These are phyloP conservation scores for Martes martes DNA, from an alignment of 2,113 vertebrate species.

Conservation along the genomic window DNA sequence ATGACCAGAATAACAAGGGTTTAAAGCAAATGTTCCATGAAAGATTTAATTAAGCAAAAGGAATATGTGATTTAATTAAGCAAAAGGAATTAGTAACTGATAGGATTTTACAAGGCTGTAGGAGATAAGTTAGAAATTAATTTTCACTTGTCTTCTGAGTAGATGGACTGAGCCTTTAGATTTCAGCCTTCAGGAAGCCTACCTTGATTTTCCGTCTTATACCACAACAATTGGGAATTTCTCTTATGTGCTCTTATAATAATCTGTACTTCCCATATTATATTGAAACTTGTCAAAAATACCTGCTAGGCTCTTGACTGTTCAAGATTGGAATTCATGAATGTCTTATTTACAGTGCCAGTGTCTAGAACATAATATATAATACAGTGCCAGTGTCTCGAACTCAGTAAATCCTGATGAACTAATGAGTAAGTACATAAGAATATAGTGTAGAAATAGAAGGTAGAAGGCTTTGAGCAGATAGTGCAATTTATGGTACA, in stretches of 20 bases:
- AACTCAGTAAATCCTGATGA: neutral
- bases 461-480: neutral
- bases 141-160: neutral
- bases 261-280: neutral
- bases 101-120: neutral
- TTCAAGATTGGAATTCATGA: neutral
- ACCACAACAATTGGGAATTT: neutral
- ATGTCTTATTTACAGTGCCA: neutral
- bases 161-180: neutral
- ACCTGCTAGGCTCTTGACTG: neutral
- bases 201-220: neutral
- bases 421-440: neutral
- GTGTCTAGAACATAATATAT: neutral
- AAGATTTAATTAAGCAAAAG: neutral
- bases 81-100: neutral
- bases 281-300: neutral
- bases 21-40: neutral
- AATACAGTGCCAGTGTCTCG: neutral
- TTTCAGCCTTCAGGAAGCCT: neutral
- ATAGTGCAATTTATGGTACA: neutral
- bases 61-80: neutral
- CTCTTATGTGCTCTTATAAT: neutral
- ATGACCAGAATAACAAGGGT: neutral
- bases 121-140: neutral
- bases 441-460: neutral